phyloP scores from a whole-genome alignment of 2,888 invertebrate genomes.

The Drosophila barbarae region DNA sequence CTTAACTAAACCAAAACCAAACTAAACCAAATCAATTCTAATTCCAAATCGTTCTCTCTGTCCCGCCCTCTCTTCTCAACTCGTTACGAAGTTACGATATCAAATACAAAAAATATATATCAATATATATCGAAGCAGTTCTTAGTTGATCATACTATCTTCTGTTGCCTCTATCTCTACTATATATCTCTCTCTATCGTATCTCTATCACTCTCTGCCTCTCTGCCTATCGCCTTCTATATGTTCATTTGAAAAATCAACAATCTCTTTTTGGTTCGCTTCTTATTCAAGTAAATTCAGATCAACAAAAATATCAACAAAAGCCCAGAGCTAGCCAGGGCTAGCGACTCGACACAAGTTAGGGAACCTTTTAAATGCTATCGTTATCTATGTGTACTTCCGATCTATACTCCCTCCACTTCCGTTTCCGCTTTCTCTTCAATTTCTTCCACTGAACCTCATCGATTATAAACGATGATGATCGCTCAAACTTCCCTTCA shows the following conservation, averaged over 20 bases:
- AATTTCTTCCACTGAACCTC: constrained; percentile 46
- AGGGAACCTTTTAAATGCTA: constrained; percentile 75
- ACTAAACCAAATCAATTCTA: constrained; percentile 53
- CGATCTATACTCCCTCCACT: constrained; percentile 49
- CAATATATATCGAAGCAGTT: constrained; percentile 59
- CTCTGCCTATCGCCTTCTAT: constrained; percentile 38
- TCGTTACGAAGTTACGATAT: constrained; percentile 50
- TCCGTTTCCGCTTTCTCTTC: constrained; percentile 50
- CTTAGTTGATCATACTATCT: constrained; percentile 70
- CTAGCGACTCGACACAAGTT: constrained; percentile 32
- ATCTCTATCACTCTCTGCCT: constrained; percentile 30
- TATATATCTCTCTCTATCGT: constrained; percentile 22
- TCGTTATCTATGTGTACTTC: constrained; percentile 75
- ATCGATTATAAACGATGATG: constrained; percentile 43
- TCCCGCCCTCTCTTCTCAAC: constrained; percentile 52
- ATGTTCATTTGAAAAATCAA: constrained; percentile 50
- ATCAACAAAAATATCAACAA: constrained; percentile 32
- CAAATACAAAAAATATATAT: constrained; percentile 35
- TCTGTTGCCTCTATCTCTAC: constrained; percentile 62
- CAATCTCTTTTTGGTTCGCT: constrained; percentile 59
- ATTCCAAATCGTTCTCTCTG: constrained; percentile 43
- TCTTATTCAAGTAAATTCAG: constrained; percentile 43
- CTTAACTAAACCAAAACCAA: constrained; percentile 51
- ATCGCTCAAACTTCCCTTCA: constrained; percentile 52
- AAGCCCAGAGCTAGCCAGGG: constrained; percentile 43